Conservation (phyloP, 2,888 invertebrate species). For the Sisyra nigra region DNA sequence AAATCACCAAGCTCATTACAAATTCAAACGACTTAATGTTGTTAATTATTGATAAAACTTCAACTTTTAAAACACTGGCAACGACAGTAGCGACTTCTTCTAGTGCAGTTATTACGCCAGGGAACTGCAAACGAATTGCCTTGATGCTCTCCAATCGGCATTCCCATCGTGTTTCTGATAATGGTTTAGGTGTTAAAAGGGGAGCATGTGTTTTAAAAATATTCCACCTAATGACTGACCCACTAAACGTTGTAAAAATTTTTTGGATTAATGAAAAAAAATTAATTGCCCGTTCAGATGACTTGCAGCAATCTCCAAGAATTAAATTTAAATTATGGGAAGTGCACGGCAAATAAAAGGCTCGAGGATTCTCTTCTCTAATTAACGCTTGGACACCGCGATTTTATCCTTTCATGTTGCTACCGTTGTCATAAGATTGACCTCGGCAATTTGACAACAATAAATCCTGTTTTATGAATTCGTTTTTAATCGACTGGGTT, state of each 20-base stretch:
- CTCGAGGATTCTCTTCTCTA: too few relatives aligned
- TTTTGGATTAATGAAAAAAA: too few relatives aligned
- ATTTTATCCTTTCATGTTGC: slow-evolving; percentile 13
- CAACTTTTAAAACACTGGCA: slow-evolving; percentile 8
- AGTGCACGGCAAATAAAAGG: too few relatives aligned
- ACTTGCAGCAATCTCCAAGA: too few relatives aligned
- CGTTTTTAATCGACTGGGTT: slow-evolving; percentile 9
- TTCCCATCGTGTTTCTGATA: slow-evolving; percentile 3
- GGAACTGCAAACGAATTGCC: slow-evolving; percentile 10
- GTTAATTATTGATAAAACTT: slow-evolving; percentile 11
- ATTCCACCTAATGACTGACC: slow-evolving; percentile 11
- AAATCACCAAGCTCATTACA: slow-evolving; percentile 8
- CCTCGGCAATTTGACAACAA: slow-evolving; percentile 11
- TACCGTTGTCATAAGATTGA: slow-evolving; percentile 14
- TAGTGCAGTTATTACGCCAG: slow-evolving; percentile 9
- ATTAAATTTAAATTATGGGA: too few relatives aligned
- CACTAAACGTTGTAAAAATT: too few relatives aligned
- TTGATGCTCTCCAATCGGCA: slow-evolving; percentile 10
- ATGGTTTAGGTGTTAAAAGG: neutral
- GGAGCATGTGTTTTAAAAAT: slow-evolving; percentile 11
- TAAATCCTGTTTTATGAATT: slow-evolving; percentile 9
- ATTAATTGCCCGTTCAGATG: too few relatives aligned
- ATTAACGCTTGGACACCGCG: slow-evolving; percentile 12
- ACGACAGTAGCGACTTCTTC: slow-evolving; percentile 8
- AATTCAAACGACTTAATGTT: slow-evolving; percentile 10